phyloP scores from a whole-genome alignment of 2,797 vertebrate genomes.

The Myotis pilosus region DNA sequence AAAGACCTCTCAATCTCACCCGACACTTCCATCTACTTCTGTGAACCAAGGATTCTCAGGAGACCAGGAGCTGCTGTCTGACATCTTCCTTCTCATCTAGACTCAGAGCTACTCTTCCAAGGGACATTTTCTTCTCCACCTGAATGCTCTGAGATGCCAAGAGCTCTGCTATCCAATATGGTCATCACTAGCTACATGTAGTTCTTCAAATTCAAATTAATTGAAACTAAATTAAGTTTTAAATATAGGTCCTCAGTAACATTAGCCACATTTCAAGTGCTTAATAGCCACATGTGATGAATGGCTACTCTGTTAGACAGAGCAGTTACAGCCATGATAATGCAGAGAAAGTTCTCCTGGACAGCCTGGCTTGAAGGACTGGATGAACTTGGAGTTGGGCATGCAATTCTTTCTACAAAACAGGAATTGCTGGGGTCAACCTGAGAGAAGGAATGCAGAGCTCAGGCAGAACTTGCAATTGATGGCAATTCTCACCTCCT shows the following conservation, averaged over 20 bases:
- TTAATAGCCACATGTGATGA: background rate
- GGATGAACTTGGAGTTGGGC: background rate
- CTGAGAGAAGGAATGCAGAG: background rate
- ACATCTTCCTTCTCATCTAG: background rate
- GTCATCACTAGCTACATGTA: background rate
- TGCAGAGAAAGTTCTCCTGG: background rate
- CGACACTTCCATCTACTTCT: background rate
- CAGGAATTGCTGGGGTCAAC: background rate
- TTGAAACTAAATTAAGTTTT: constrained; percentile 21
- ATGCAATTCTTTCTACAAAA: background rate
- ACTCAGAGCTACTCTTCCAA: background rate
- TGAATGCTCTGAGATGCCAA: background rate
- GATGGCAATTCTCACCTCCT: background rate
- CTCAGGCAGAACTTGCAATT: background rate
- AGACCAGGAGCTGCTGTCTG: background rate
- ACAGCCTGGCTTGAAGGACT: background rate
- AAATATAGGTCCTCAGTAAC: background rate
- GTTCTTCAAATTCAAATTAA: background rate
- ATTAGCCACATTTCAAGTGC: background rate
- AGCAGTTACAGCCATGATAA: background rate
- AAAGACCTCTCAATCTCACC: background rate
- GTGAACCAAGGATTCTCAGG: background rate
- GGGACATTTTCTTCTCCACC: background rate
- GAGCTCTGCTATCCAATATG: background rate
- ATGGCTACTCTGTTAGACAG: background rate